Conservation (phyloP, 2,888 invertebrate species). For the Laothoe populi region DNA sequence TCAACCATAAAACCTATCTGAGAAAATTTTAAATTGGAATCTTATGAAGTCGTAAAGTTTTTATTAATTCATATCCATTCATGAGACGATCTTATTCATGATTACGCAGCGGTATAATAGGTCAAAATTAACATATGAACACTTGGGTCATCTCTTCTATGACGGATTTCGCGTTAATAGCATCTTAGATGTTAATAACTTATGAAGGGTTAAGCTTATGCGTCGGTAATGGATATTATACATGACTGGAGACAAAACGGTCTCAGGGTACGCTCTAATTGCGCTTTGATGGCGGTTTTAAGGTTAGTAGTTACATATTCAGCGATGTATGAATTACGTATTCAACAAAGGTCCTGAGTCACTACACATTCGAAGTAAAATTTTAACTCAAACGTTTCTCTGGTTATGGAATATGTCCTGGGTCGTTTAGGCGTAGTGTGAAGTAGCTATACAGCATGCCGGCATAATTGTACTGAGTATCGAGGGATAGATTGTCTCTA, state of each 20-base stretch:
- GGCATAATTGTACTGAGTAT: too few relatives aligned
- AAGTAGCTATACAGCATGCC: too few relatives aligned
- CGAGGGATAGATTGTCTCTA: too few relatives aligned
- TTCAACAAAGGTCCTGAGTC: not conserved
- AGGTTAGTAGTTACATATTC: constrained; percentile 36
- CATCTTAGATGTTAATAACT: constrained; percentile 72
- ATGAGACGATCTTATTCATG: constrained; percentile 56
- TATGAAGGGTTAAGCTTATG: constrained; percentile 70
- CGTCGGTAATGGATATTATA: constrained; percentile 70
- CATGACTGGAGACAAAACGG: constrained; percentile 59
- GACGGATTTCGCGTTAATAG: constrained; percentile 76
- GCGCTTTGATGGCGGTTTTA: constrained; percentile 57
- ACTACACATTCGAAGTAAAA: not conserved
- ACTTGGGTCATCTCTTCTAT: constrained; percentile 62
- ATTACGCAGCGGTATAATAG: constrained; percentile 70
- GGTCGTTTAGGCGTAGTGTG: too few relatives aligned
- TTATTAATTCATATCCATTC: constrained; percentile 60
- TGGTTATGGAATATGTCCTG: not conserved
- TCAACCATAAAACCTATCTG: constrained; percentile 16
- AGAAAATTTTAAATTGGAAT: constrained; percentile 14
- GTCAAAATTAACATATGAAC: constrained; percentile 77
- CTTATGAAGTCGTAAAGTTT: constrained; percentile 48
- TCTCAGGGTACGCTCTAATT: constrained; percentile 56
- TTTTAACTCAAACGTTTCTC: not conserved
- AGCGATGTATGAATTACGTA: constrained; percentile 40